Conservation (phyloP, 2,113 vertebrate species). For the Pteronura brasiliensis region DNA sequence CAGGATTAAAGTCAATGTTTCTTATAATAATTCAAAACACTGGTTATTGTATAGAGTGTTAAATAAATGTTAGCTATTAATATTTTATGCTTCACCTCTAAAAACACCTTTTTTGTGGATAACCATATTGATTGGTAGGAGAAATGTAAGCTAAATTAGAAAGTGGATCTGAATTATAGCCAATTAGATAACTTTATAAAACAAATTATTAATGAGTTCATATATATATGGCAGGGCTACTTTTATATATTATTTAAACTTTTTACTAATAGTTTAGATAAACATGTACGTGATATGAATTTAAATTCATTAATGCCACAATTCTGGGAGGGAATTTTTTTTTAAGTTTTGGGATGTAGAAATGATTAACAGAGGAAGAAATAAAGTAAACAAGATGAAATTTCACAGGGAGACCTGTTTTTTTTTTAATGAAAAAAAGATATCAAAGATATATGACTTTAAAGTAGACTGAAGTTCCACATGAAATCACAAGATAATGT, state of each 20-base stretch:
- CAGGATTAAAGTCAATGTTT: background rate
- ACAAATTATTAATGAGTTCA: background rate
- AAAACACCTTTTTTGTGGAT: background rate
- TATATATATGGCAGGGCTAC: background rate
- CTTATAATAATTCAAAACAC: background rate
- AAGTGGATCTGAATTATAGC: background rate
- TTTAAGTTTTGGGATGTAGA: background rate
- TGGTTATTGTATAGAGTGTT: background rate
- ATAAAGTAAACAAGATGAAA: background rate
- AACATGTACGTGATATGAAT: background rate
- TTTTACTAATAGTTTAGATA: background rate
- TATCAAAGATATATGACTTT: background rate
- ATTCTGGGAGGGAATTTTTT: background rate
- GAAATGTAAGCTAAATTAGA: background rate
- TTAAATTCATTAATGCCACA: background rate
- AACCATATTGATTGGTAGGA: background rate
- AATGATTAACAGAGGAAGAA: background rate
- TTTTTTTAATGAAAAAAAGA: background rate
- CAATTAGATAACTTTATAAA: background rate
- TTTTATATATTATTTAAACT: background rate
- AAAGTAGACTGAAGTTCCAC: background rate
- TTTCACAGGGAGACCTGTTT: background rate
- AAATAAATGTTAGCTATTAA: background rate
- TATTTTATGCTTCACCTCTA: background rate
- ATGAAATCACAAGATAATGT: background rate